A percentile compares a stretch with the other conserved stretches of the same genome.
Conservation (phyloP, 2,113 vertebrate species). For the Hassar affinis region DNA sequence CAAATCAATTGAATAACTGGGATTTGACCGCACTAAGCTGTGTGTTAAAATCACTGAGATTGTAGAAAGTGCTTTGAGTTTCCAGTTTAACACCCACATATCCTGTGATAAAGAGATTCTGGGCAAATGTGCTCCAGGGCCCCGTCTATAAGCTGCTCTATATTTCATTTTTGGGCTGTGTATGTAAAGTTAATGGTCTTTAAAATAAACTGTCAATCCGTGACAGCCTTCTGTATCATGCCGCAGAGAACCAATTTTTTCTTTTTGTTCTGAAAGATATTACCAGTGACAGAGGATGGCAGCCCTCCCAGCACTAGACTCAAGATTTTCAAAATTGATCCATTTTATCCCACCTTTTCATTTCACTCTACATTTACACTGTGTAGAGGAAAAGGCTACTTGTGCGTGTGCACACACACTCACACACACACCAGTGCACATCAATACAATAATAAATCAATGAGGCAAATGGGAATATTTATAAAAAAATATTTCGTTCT, state of each 20-base stretch:
- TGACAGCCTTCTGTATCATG: conserved; percentile 55
- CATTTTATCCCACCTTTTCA: conserved; percentile 68
- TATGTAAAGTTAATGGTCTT: conserved; percentile 78
- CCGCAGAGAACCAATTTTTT: conserved; percentile 56
- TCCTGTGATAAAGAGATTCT: conserved; percentile 40
- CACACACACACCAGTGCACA: conserved; percentile 21
- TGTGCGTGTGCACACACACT: background rate
- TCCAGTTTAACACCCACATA: conserved; percentile 32
- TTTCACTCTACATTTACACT: conserved; percentile 64
- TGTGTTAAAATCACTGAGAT: conserved; percentile 13
- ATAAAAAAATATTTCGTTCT: too few species aligned
- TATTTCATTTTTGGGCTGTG: conserved; percentile 61
- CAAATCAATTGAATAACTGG: background rate
- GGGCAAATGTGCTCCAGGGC: conserved; percentile 50
- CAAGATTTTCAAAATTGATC: conserved; percentile 69
- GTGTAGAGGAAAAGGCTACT: conserved; percentile 39
- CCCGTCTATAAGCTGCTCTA: conserved; percentile 48
- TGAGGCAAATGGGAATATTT: conserved; percentile 39
- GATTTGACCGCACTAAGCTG: conserved; percentile 16
- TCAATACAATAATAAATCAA: conserved; percentile 54
- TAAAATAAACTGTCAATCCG: conserved; percentile 79
- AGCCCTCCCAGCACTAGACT: conserved; percentile 54
- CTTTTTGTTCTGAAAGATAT: conserved; percentile 57
- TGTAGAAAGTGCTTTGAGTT: conserved; percentile 20
- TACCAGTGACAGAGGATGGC: conserved; percentile 45